Conservation (phyloP, 1,140 invertebrate genomes). For the Papilio polyxenes region DNA sequence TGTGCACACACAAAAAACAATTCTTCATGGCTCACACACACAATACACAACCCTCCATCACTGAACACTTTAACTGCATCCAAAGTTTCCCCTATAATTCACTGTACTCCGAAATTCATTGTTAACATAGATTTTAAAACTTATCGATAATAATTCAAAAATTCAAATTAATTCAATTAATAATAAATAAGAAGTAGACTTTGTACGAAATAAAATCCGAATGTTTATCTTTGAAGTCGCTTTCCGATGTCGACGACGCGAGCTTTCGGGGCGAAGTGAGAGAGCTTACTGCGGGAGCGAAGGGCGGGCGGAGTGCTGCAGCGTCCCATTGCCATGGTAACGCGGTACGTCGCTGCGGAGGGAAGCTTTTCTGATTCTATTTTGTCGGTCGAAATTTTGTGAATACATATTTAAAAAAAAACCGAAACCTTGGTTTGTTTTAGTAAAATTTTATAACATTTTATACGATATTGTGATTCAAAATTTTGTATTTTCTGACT, state of each 20-base stretch:
- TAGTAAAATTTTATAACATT: not conserved
- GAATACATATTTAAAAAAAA: slow-evolving; percentile 29
- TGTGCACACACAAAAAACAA: slow-evolving; percentile 50
- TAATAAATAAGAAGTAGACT: slow-evolving; percentile 12
- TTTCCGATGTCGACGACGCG: slow-evolving; percentile 39
- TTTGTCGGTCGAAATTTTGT: slow-evolving; percentile 25
- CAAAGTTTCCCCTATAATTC: slow-evolving; percentile 48
- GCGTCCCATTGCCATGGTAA: slow-evolving; percentile 73
- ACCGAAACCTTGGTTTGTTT: not conserved
- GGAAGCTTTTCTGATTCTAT: slow-evolving; percentile 45
- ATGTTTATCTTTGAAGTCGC: slow-evolving; percentile 39
- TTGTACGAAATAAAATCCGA: slow-evolving; percentile 15
- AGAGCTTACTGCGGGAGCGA: slow-evolving; percentile 65
- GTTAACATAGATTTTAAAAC: not conserved
- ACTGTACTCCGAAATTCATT: slow-evolving; percentile 11
- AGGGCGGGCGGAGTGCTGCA: slow-evolving; percentile 71
- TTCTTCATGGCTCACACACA: slow-evolving; percentile 69
- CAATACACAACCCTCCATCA: slow-evolving; percentile 56
- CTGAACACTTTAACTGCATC: slow-evolving; percentile 72
- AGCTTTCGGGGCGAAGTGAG: slow-evolving; percentile 46
- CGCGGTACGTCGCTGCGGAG: slow-evolving; percentile 52
- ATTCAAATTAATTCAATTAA: not conserved
- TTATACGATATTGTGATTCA: not conserved
- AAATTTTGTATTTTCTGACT: not conserved
- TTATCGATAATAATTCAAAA: not conserved